Evolutionary conservation across 2,888 invertebrate genomes (phyloP), one percentile per base, ranked within the genome.

Genomic region (Agonopterix subpropinquella): DNA sequence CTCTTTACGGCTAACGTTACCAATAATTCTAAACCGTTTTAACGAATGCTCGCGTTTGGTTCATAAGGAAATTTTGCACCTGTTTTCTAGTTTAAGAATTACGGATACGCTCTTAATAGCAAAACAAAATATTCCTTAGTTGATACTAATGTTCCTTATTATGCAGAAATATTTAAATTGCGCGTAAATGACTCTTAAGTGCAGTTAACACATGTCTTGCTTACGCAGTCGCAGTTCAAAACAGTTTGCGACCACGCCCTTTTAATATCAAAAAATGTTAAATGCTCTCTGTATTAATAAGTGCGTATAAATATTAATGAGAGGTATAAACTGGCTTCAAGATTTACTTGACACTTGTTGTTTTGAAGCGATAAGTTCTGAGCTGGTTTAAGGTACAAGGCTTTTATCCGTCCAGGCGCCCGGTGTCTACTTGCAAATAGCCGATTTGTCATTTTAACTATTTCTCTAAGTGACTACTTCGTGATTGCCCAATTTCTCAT

Each of bases 131-230:
- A 49, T 52, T 47, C 45, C 49, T 44, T 46, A 48, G 46, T 49
- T 44, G 47, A 52, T 48, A 52, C 47, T 53, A 47, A 53, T 48
- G 46, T 37, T 11, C 2, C 57, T 57, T 61, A 67, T 63, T 65
- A 70, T 70, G 71, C 61, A 65, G 59, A 67, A 57, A 66, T 76
- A 77, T 75, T 73, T 50, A 70, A 73, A 75, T 74, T 53, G 56
- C 47, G 35, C 47, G 47, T 51, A 56, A 67, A 64, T 61, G 57
- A 56, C 45, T 50, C 48, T 45, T 51, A 51, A 56, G 53, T 46
- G 56, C 47, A 52, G 50, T 58, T 53, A 60, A 60, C 63, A 64
- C 61, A 63, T 59, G 62, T 57, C 54, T 13, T 44, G 53, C 45
- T 37, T 45, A 43, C 18, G 50, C 11, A 39, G n/a, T 39, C 57